Percentiles rank a stretch among this genome's conserved stretches.
Evolutionary conservation across 2,888 invertebrate species (phyloP).

Genomic region (Plemyria rubiginata): DNA sequence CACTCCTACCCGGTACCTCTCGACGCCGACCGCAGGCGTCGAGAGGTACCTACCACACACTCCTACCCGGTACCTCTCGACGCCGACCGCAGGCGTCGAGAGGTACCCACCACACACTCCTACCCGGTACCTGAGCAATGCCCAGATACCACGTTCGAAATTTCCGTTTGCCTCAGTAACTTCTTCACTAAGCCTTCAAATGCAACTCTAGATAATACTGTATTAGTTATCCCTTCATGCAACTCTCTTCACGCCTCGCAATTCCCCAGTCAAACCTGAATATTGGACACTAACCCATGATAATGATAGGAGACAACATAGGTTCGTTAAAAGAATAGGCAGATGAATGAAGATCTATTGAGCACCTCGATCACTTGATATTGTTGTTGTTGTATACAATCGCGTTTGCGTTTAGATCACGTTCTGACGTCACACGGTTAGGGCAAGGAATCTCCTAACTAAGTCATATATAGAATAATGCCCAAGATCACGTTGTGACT

Average conservation of each 20-base stretch:
- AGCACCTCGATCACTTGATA: background rate
- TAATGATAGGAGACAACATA: background rate
- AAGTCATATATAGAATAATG: too few species aligned
- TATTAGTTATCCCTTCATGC: background rate
- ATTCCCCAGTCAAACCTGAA: background rate
- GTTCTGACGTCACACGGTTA: too few species aligned
- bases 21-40: constrained; percentile 89
- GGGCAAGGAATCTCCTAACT: too few species aligned
- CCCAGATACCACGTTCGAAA: too few species aligned
- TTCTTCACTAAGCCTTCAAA: background rate
- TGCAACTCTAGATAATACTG: background rate
- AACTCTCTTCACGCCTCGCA: background rate
- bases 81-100: constrained; percentile 89
- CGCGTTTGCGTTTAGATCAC: too few species aligned
- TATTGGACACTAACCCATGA: background rate
- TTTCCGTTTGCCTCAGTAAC: background rate
- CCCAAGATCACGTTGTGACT: too few species aligned
- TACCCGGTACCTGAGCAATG: too few species aligned
- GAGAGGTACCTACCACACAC: too few species aligned
- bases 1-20: too few species aligned
- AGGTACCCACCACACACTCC: constrained; percentile 72
- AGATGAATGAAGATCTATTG: background rate
- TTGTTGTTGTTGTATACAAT: too few species aligned
- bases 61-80: too few species aligned
- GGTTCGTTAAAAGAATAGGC: background rate